Conservation (phyloP, 1,140 invertebrate species). For the Dendrolimus punctatus region DNA sequence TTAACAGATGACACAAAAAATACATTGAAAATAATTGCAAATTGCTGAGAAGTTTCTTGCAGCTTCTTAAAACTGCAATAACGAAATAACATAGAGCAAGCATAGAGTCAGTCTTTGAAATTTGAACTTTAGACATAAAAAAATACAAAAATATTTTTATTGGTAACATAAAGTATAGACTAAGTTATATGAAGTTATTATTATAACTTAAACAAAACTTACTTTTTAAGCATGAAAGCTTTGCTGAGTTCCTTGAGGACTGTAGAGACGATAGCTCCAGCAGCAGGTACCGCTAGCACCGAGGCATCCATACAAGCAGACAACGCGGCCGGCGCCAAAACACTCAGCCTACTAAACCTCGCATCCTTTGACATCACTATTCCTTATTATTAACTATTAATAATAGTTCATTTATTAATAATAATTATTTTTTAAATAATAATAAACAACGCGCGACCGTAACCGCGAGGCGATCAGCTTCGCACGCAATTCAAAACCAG, state of each 20-base stretch:
- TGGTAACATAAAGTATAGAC: neutral
- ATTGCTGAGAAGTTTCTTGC: too few species aligned
- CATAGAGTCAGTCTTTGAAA: too few species aligned
- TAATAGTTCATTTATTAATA: neutral
- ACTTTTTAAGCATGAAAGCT: slow-evolving; percentile 66
- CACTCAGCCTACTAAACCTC: slow-evolving; percentile 48
- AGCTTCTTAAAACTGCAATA: too few species aligned
- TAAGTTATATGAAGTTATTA: too few species aligned
- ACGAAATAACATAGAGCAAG: too few species aligned
- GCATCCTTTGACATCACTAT: slow-evolving; percentile 49
- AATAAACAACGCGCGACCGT: slow-evolving; percentile 36
- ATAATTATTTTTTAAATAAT: neutral
- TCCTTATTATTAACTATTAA: neutral
- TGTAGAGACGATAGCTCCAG: slow-evolving; percentile 73
- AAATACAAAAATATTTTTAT: neutral
- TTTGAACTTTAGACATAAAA: too few species aligned
- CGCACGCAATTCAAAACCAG: slow-evolving; percentile 40
- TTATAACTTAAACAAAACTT: slow-evolving; percentile 15
- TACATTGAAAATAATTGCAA: too few species aligned
- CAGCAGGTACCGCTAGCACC: slow-evolving; percentile 71
- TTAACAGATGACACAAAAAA: too few species aligned
- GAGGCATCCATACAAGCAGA: slow-evolving; percentile 67
- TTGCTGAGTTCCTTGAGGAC: slow-evolving; percentile 68
- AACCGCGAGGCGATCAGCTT: slow-evolving; percentile 55
- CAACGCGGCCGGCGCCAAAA: slow-evolving; percentile 54